Evolutionary conservation across 2,113 vertebrate species (phyloP), one percentile per base, ranked within the genome.

Genomic region (Taurulus bubalis): DNA sequence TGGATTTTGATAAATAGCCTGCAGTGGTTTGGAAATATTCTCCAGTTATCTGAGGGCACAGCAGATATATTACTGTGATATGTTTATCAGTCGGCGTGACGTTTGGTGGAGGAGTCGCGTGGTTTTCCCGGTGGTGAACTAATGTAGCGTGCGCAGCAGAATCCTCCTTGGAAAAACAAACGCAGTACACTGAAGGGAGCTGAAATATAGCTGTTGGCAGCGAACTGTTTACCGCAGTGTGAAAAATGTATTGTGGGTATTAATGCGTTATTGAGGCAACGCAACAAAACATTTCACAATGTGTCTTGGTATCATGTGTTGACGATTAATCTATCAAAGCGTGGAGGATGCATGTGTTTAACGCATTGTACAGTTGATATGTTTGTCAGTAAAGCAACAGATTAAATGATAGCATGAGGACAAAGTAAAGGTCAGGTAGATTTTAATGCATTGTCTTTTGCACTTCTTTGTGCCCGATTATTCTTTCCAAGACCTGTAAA

Each of bases 1-100:
- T 70, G 51, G 64, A 74, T 73, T 87, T 81, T 75, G 59, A 87
- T 73, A 55, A 84, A 87, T 78, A 22, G 30, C 65, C 0, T 69
- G 26, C 20, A 8, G 73, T 36, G n/a, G 16, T 67, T 55, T 59
- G 38, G 32, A 71, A 67, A 76, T 70, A 74, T 45, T 66, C 16
- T 60, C 2, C 28, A 69, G 71, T 86, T 76, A 67, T 75, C 69
- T 80, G 34, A 30, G 67, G 67, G 59, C 32, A 60, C n/a, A 12
- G 71, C n/a, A 42, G 67, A 72, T 36, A 70, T 47, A 45, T 80
- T 60, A 49, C 26, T 72, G 45, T 49, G 38, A 55, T 67, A 64
- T 69, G 66, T 83, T 79, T 76, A 63, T 76, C 60, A 83, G 67
- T 58, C 32, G 11, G 56, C 60, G 68, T 80, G 63, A 67, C 53